Base-by-base conservation (phyloP, 1,140 invertebrate genomes). In the Pseudomyrmex gracilis region DNA sequence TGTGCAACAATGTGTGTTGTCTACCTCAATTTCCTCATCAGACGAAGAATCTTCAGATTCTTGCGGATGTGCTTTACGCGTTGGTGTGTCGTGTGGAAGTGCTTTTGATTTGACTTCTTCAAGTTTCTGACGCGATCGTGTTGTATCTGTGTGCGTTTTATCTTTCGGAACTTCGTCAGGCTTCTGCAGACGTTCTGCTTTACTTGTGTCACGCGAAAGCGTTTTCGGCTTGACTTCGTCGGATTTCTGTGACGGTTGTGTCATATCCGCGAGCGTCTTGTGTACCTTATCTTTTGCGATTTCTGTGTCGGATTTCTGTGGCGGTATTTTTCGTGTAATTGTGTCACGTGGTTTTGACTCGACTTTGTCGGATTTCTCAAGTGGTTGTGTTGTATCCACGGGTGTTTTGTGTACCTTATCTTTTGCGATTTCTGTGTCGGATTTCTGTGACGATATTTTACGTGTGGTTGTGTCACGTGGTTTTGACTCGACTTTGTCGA, bases 1-100 rank as follows among this genome's bases (percentile, higher is more conserved):
- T 71, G 24, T 10, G 9, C 20, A 5, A 22, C 2, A 20, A 64
- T 53, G 43, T 43, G 3, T 49, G 34, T 71, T 17, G 3, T 87
- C 13, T 87, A 86, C 85, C 85, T 87, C 64, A 57, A 86, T 86
- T 9, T 83, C 47, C 2, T 76, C n/a, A 10, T 61, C 20, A 17
- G 34, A 43, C 8, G 34, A 34, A 34, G 34, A 34, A 34, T 34
- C 34, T 34, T 55, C 61, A 0, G 13, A 67, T 77, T 77, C 67
- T 53, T 15, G 17, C 2, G 61, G n/a, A 15, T 43, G 47, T 77
- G 9, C 20, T 53, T 77, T 77, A 57, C 47, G 73, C 3, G 2
- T 63, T 45, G 15, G 1, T 17, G 47, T 57, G 15, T 82, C 67
- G 9, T 9, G 74, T 34, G 34, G 34, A 34, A 34, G 34, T 34